Base-by-base conservation (phyloP, 2,113 vertebrate genomes). In the Coptodon rendalli region DNA sequence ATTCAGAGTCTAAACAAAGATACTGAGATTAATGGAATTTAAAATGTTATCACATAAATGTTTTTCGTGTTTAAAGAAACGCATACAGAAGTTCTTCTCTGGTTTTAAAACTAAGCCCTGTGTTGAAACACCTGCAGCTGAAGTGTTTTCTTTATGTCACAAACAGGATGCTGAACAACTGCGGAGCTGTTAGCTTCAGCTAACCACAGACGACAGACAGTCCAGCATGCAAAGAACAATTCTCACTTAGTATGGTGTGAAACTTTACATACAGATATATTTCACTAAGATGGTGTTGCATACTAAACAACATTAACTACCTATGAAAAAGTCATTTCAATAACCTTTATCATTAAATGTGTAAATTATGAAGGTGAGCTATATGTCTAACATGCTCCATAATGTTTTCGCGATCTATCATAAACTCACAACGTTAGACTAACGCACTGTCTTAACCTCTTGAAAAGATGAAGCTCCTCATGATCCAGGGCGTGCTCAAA, bases 251-350 rank as follows among this genome's bases (percentile, higher is more conserved):
- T 1, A 6, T 43, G 8, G 13, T 73, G 40, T 73, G 68, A 73
- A 73, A 45, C 38, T 27, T 29, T 1, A 45, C 22, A 27, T 40
- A 29, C 4, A 73, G 2, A 11, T 27, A 16, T 24, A 29, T 73
- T 27, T 45, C 0, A 48, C 68, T 45, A 45, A 5, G 1, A 27
- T 45, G 13, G 8, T 4, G 36, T 66, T 38, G 17, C n/a, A 68
- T 3, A 0, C 19, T 68, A 19, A 57, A 57, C 0, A 27, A 27
- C 24, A 13, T 38, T 22, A 22, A 22, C 2, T 66, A 2, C 0
- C 34, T 66, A 5, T 38, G 0, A 38, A 66, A 40, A 71, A 0
- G 3, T 6, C 1, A 71, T 43, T 22, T 71, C 0, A 45, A 43
- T 6, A 6, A 40, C 17, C 22, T 43, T 6, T 24, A 24, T 71